Conservation (phyloP, 1,140 invertebrate species). For the Leptinotarsa undecemlineata region DNA sequence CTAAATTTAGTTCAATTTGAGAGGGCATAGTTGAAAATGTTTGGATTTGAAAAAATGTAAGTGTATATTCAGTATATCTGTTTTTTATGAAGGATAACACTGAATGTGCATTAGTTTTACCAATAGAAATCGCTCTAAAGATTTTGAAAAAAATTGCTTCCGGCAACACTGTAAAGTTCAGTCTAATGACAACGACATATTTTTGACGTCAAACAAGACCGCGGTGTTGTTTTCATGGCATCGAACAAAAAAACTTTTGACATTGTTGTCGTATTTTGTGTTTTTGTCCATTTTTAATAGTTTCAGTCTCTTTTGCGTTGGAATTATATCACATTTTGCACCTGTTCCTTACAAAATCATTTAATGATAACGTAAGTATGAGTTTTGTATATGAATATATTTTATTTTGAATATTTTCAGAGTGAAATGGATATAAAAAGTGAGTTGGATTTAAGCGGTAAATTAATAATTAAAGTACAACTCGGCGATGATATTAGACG, state of each 20-base stretch:
- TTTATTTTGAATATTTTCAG: conserved; percentile 23
- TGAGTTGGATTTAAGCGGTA: conserved; percentile 54
- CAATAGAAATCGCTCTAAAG: too few species aligned
- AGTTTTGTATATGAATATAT: conserved; percentile 8
- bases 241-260: conserved; percentile 32
- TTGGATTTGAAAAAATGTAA: too few species aligned
- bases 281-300: conserved; percentile 37
- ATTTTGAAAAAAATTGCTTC: too few species aligned
- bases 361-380: conserved; percentile 35
- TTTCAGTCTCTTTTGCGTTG: conserved; percentile 33
- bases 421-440: conserved; percentile 51
- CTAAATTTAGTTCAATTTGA: too few species aligned
- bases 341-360: conserved; percentile 13
- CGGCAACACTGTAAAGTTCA: not conserved
- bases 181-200: conserved; percentile 18
- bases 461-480: conserved; percentile 63
- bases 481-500: conserved; percentile 73
- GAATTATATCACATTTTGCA: conserved; percentile 11
- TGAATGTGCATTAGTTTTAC: too few species aligned
- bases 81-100: too few species aligned
- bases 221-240: conserved; percentile 27
- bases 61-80: too few species aligned
- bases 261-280: conserved; percentile 36
- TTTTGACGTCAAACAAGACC: conserved; percentile 1
- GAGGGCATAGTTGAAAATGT: too few species aligned